phyloP scores from a whole-genome alignment of 2,113 vertebrate species.

The Clarias batrachus region DNA sequence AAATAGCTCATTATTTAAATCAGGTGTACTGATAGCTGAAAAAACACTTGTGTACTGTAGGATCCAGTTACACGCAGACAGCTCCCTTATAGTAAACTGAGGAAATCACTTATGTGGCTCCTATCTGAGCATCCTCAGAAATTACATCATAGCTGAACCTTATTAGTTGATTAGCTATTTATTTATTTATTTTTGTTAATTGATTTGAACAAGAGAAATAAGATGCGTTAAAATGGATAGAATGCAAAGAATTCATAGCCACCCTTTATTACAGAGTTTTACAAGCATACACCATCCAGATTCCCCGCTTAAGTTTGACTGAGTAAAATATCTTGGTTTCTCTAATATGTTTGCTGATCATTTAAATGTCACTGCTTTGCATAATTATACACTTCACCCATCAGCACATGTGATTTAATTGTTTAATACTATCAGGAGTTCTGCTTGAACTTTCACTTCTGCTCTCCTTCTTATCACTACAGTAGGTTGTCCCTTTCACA shows the following conservation, averaged over 20 bases:
- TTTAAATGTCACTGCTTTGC: background rate
- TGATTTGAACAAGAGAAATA: background rate
- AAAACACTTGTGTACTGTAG: background rate
- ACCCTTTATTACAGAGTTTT: too few relatives aligned
- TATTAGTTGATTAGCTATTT: background rate
- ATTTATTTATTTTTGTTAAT: background rate
- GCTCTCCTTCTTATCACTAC: conserved; percentile 1
- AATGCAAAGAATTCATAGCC: too few relatives aligned
- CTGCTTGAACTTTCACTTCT: background rate
- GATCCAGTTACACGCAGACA: background rate
- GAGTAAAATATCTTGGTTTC: background rate
- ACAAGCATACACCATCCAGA: too few relatives aligned
- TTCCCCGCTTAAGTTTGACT: background rate
- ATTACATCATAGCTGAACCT: background rate
- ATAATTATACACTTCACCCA: background rate
- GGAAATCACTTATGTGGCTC: background rate
- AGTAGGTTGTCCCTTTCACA: background rate
- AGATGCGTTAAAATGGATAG: background rate
- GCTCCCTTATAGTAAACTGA: background rate
- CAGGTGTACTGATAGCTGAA: too few relatives aligned
- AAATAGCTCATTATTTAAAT: too few relatives aligned
- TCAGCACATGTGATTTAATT: background rate
- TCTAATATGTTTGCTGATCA: background rate
- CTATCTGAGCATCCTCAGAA: background rate
- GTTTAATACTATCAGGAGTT: background rate